Percentiles rank a stretch among this genome's conserved stretches.
phyloP scores from a whole-genome alignment of 2,888 invertebrate genomes.

The Eudemis profundana region DNA sequence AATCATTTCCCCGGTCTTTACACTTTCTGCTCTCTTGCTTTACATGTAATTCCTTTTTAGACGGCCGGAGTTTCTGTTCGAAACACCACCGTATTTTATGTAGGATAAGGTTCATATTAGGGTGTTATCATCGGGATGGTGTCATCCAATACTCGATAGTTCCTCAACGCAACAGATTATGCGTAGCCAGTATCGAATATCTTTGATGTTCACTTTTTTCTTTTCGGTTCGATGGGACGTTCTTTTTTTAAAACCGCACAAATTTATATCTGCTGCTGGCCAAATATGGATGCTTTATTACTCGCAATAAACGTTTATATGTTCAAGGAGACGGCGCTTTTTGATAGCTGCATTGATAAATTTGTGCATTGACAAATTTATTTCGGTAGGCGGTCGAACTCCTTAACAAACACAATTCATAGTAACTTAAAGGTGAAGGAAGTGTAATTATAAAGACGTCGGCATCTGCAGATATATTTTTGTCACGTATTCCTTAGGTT shows the following conservation, averaged over 20 bases:
- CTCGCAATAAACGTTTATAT: background rate
- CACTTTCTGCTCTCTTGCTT: constrained; percentile 71
- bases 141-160: constrained; percentile 78
- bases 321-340: too few relatives aligned
- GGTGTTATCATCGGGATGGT: constrained; percentile 60
- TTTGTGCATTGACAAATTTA: background rate
- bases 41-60: constrained; percentile 64
- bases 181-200: constrained; percentile 77
- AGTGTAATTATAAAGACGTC: background rate
- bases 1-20: constrained; percentile 58
- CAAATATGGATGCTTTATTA: background rate
- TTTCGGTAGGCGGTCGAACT: background rate
- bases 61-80: constrained; percentile 46
- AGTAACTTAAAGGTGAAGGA: background rate
- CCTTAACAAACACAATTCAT: background rate
- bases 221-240: constrained; percentile 55
- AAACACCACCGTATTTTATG: constrained; percentile 54
- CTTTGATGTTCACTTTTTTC: constrained; percentile 58
- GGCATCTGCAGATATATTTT: background rate
- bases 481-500: background rate
- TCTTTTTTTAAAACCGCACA: constrained; percentile 18
- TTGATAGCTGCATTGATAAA: background rate
- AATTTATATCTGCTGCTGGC: constrained; percentile 23
- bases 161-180: constrained; percentile 79
- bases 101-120: constrained; percentile 51